These are phyloP conservation scores for Agrochola lychnidis DNA, from an alignment of 2,888 invertebrate species.

Conservation along the genomic window DNA sequence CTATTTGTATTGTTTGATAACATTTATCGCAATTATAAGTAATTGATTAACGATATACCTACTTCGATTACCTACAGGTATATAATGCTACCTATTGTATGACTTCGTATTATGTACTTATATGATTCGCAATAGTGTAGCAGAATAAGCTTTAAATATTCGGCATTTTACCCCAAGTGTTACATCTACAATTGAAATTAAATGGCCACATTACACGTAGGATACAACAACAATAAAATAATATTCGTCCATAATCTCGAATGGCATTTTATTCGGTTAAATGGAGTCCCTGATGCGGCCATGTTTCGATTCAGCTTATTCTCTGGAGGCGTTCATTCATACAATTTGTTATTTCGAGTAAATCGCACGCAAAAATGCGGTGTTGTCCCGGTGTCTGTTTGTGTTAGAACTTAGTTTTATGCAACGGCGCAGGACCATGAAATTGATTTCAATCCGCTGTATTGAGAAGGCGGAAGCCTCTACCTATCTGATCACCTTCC, in stretches of 20 bases:
- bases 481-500: slow-evolving; percentile 74
- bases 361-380: slow-evolving; percentile 74
- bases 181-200: slow-evolving; percentile 75
- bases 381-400: slow-evolving; percentile 77
- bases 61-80: slow-evolving; percentile 76
- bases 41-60: slow-evolving; percentile 75
- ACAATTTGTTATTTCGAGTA: slow-evolving; percentile 81
- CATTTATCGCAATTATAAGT: slow-evolving; percentile 84
- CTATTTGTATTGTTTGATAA: slow-evolving; percentile 89
- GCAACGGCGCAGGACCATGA: slow-evolving; percentile 86
- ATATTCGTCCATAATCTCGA: slow-evolving; percentile 76
- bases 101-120: slow-evolving; percentile 3
- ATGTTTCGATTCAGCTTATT: slow-evolving; percentile 74
- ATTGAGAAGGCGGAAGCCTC: slow-evolving; percentile 83
- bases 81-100: slow-evolving; percentile 69
- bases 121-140: slow-evolving; percentile 32
- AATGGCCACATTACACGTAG: slow-evolving; percentile 79
- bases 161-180: slow-evolving; percentile 39
- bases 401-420: slow-evolving; percentile 85
- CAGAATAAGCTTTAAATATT: slow-evolving; percentile 36
- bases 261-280: slow-evolving; percentile 83
- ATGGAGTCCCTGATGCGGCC: slow-evolving; percentile 74
- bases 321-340: slow-evolving; percentile 87
- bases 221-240: slow-evolving; percentile 76
- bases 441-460: slow-evolving; percentile 83